phyloP scores from a whole-genome alignment of 2,888 invertebrate species.

The Lottia gigantea region DNA sequence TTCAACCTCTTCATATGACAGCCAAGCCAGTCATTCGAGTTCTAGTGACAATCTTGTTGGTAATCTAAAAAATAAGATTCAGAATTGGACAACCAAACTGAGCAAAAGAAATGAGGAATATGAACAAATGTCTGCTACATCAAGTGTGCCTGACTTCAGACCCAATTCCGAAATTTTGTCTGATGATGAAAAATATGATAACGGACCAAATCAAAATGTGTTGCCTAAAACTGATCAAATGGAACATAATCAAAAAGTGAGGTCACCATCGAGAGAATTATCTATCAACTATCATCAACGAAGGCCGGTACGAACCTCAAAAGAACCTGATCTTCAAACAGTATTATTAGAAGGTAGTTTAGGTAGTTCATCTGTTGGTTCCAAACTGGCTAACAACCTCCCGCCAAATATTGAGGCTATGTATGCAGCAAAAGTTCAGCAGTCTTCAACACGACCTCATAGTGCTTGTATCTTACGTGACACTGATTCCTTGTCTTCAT shows the following conservation, averaged over 20 bases:
- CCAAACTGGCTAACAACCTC: slow-evolving; percentile 42
- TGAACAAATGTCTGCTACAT: slow-evolving; percentile 12
- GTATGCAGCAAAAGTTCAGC: slow-evolving; percentile 5
- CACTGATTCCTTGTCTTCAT: slow-evolving; percentile 18
- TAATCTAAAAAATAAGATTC: slow-evolving; percentile 52
- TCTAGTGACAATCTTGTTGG: slow-evolving; percentile 45
- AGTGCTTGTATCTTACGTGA: slow-evolving; percentile 13
- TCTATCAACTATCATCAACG: background rate
- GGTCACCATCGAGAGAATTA: background rate
- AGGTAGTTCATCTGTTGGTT: slow-evolving; percentile 50
- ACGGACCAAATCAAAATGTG: slow-evolving; percentile 22
- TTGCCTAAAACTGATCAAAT: slow-evolving; percentile 23
- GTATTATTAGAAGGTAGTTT: slow-evolving; percentile 46
- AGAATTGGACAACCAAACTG: slow-evolving; percentile 45
- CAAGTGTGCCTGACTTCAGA: slow-evolving; percentile 18
- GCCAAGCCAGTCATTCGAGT: slow-evolving; percentile 32
- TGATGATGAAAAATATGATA: slow-evolving; percentile 24
- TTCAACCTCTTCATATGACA: slow-evolving; percentile 56
- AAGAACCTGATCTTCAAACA: slow-evolving; percentile 38
- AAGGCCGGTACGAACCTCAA: background rate
- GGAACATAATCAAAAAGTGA: slow-evolving; percentile 14
- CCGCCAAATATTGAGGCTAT: slow-evolving; percentile 17
- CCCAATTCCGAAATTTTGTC: slow-evolving; percentile 16
- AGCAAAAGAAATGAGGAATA: slow-evolving; percentile 29
- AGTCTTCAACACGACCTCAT: slow-evolving; percentile 5